Evolutionary conservation across 2,113 vertebrate genomes (phyloP).

Genomic region (Pachyramphus minor): DNA sequence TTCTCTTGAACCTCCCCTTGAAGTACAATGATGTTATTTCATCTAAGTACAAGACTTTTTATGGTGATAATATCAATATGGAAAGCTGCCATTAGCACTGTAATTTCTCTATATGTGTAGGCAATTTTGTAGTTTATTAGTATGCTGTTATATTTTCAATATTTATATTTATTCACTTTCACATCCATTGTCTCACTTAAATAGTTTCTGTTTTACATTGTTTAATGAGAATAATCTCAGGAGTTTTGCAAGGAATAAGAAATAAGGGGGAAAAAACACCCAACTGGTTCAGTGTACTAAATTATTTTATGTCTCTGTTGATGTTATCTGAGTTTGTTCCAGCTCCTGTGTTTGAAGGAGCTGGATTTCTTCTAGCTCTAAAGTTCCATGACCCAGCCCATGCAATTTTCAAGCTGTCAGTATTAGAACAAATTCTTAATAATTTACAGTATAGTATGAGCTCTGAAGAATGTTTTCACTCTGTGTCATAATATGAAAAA

Average conservation of each 20-base stretch:
- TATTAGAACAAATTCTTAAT: conserved; percentile 8
- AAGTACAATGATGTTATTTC: not conserved
- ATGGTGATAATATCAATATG: not conserved
- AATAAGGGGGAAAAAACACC: not conserved
- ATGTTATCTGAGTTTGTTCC: not conserved
- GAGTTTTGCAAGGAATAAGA: not conserved
- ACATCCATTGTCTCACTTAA: not conserved
- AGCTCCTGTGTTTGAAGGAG: not conserved
- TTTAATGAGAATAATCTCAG: not conserved
- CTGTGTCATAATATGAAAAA: conserved; percentile 3
- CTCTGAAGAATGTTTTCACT: conserved; percentile 8
- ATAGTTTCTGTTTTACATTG: not conserved
- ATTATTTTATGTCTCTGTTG: not conserved
- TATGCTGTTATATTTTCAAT: not conserved
- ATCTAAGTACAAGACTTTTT: not conserved
- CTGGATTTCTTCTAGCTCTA: not conserved
- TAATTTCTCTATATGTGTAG: not conserved
- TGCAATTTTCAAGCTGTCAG: not conserved
- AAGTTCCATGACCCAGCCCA: not conserved
- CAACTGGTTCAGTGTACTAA: not conserved
- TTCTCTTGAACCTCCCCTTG: not conserved
- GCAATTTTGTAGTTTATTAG: not conserved
- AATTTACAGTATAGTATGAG: not conserved
- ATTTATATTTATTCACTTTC: not conserved
- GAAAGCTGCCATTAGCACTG: not conserved